Evolutionary conservation across 2,113 vertebrate genomes (phyloP).

Genomic region (Brienomyrus longianalis): DNA sequence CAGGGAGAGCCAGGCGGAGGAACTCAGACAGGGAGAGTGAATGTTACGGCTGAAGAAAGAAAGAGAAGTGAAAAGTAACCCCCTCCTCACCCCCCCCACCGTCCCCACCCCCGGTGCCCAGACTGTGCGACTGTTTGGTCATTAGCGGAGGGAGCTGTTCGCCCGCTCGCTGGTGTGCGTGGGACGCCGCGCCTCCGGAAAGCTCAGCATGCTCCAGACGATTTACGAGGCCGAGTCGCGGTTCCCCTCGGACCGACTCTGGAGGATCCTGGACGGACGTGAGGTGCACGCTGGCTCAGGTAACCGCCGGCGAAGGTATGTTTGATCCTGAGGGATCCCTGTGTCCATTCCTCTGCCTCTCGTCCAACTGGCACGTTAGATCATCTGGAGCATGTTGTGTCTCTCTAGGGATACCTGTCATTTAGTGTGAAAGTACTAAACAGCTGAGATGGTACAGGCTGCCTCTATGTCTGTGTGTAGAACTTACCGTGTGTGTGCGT

Average conservation of each 20-base stretch:
- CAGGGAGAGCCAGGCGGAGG: constrained; percentile 12
- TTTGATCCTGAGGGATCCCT: constrained; percentile 5
- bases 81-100: neutral
- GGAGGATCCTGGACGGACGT: constrained; percentile 76
- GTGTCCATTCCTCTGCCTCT: constrained; percentile 6
- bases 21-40: constrained; percentile 20
- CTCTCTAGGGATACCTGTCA: neutral
- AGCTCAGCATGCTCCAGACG: constrained; percentile 92
- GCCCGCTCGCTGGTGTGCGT: neutral
- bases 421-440: neutral
- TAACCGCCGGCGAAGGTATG: constrained; percentile 53
- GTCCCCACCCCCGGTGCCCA: neutral
- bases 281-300: constrained; percentile 94
- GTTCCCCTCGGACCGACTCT: constrained; percentile 91
- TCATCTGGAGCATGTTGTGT: neutral
- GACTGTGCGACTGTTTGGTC: constrained; percentile 46
- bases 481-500: neutral
- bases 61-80: constrained; percentile 58
- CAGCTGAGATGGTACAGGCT: neutral
- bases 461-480: neutral
- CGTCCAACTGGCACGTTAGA: neutral
- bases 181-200: constrained; percentile 69
- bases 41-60: constrained; percentile 37
- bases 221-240: constrained; percentile 98
- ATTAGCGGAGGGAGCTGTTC: constrained; percentile 60